phyloP scores from a whole-genome alignment of 2,797 vertebrate genomes.

The Halcyon smyrnensis region DNA sequence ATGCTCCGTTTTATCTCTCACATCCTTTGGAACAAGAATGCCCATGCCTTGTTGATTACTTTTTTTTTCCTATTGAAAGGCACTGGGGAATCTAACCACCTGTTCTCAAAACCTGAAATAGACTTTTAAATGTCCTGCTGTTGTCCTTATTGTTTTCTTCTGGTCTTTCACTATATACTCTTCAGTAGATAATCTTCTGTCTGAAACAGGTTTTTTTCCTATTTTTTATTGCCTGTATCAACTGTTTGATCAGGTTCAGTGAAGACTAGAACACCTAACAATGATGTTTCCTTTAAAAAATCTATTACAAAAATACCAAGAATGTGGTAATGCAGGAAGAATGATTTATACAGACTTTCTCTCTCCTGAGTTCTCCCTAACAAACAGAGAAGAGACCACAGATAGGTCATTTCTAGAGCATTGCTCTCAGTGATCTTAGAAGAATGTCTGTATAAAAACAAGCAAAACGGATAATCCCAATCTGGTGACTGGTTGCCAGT shows the following conservation, averaged over 20 bases:
- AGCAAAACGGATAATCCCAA: neutral
- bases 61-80: neutral
- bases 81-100: neutral
- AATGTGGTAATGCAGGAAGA: neutral
- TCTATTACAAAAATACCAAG: neutral
- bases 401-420: neutral
- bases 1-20: neutral
- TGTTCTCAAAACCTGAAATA: slow-evolving; percentile 29
- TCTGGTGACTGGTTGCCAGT: neutral
- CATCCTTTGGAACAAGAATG: neutral
- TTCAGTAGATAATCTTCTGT: neutral
- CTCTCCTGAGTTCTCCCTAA: neutral
- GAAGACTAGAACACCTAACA: neutral
- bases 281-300: neutral
- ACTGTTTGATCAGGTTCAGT: neutral
- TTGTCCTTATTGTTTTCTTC: neutral
- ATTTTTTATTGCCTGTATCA: neutral
- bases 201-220: neutral
- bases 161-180: neutral
- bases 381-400: neutral
- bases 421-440: neutral
- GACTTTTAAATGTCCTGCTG: slow-evolving; percentile 17
- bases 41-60: neutral
- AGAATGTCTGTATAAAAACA: neutral
- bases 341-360: neutral